Evolutionary conservation across 2,888 invertebrate genomes (phyloP).

Genomic region (Netelia virgata): DNA sequence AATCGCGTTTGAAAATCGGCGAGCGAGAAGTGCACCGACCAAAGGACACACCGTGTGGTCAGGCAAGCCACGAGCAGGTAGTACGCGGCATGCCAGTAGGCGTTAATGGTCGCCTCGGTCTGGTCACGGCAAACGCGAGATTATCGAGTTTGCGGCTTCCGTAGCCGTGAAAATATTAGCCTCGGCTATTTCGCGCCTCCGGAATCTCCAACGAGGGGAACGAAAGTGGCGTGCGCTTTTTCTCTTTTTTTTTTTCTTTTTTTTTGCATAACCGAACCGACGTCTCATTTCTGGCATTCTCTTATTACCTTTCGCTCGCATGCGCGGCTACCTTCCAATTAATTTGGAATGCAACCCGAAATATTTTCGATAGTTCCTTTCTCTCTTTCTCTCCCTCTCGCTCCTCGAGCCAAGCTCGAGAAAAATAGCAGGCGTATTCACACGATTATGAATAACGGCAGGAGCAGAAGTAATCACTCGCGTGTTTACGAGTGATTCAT

Average conservation of each 20-base stretch:
- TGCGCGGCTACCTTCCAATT: conserved; percentile 40
- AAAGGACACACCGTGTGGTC: conserved; percentile 41
- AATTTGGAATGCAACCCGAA: conserved; percentile 52
- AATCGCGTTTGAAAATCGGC: conserved; percentile 59
- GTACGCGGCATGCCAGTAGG: conserved; percentile 35
- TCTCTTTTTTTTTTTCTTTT: not conserved
- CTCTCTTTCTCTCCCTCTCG: not conserved
- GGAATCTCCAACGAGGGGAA: conserved; percentile 20
- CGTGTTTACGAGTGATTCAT: conserved; percentile 62
- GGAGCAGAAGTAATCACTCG: conserved; percentile 48
- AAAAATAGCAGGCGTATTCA: conserved; percentile 44
- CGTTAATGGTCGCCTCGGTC: conserved; percentile 60
- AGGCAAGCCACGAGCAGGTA: conserved; percentile 15
- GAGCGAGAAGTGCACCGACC: conserved; percentile 18
- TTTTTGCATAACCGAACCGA: not conserved
- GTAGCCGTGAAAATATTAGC: conserved; percentile 55
- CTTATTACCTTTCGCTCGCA: not conserved
- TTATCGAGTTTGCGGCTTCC: conserved; percentile 59
- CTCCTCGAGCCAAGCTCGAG: not conserved
- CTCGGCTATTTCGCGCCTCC: conserved; percentile 17
- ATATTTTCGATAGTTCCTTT: conserved; percentile 40
- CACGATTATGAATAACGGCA: conserved; percentile 51
- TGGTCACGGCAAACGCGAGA: conserved; percentile 31
- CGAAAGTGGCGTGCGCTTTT: not conserved
- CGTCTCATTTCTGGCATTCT: not conserved